Percentiles rank a stretch among this genome's conserved stretches.
Conservation (phyloP, 2,797 vertebrate genomes). For the Chaunax sp. region DNA sequence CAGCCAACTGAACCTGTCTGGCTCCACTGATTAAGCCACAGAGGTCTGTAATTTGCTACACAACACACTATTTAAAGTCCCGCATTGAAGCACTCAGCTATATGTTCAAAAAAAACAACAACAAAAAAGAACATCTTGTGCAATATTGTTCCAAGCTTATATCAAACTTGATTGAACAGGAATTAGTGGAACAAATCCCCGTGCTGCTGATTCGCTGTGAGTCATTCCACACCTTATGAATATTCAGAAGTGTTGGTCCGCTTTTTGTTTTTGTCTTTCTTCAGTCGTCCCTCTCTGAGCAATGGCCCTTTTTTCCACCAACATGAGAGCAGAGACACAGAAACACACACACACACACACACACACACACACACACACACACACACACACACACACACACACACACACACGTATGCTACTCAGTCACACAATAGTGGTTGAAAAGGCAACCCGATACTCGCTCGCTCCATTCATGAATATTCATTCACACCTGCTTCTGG, state of each 20-base stretch:
- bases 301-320: conserved; percentile 72
- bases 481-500: conserved; percentile 82
- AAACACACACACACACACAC: conserved; percentile 1
- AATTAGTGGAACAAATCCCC: conserved; percentile 35
- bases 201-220: conserved; percentile 46
- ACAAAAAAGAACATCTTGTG: conserved; percentile 5
- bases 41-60: conserved; percentile 16
- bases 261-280: conserved; percentile 74
- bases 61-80: conserved; percentile 13
- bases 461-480: conserved; percentile 81
- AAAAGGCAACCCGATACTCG: conserved; percentile 63
- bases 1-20: conserved; percentile 19
- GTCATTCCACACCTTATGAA: conserved; percentile 58
- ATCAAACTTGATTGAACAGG: conserved; percentile 43
- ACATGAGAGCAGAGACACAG: conserved; percentile 43
- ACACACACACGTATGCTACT: conserved; percentile 32
- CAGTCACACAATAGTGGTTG: conserved; percentile 66
- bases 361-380: conserved; percentile 27
- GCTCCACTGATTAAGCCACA: conserved; percentile 15
- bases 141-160: conserved; percentile 33
- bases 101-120: conserved; percentile 15
- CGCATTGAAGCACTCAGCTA: conserved; percentile 13
- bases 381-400: conserved; percentile 32
- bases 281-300: conserved; percentile 62
- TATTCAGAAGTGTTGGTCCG: conserved; percentile 69